Evolutionary conservation across 2,888 invertebrate genomes (phyloP), one percentile per base, ranked within the genome.

Genomic region (Coenonympha arcania): DNA sequence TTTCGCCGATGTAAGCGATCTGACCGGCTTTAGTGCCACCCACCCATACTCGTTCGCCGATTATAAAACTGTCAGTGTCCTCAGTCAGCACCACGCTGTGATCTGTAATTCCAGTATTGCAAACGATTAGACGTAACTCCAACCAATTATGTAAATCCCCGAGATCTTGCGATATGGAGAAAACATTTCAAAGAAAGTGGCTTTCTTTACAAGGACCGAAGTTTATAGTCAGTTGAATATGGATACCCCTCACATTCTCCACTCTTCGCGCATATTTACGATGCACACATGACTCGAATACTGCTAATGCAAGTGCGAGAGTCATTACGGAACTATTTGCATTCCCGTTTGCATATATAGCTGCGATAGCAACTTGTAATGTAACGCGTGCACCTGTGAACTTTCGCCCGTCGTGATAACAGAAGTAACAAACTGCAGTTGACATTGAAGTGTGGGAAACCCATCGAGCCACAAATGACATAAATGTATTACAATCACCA

Each of bases 1-100:
- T 96, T 71, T 95, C 95, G 22, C 98, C 96, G 49, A 97, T 93
- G 78, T 94, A 98, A 31, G 96, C 95, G 62, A 99, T 95, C 70
- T 93, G 92, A 26, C 98, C 98, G 2, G 95, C 91, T 73, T 98
- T 97, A 45, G 91, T 90, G 48, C 96, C 96, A 63, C 95, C 94
- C 56, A 97, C 96, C 94, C 94, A 98, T 60, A 98, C 95, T 57
- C 93, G 89, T 73, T 98, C 95, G 20, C 98, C 98, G 69, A 98
- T 95, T 68, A 96, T 96, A 79, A 96, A 98, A 83, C 95, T 95
- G 87, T 98, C 97, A 24, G 95, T 95, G 78, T 95, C 95, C 76
- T 93, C 93, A 15, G 93, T 93, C 73, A 96, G 87, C 64, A 95
- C 88, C 56, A 92, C 90, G 79, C 94, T 94, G 78, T 92, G 92